Base-by-base conservation (phyloP, 2,888 invertebrate genomes). In the Nineta flava region DNA sequence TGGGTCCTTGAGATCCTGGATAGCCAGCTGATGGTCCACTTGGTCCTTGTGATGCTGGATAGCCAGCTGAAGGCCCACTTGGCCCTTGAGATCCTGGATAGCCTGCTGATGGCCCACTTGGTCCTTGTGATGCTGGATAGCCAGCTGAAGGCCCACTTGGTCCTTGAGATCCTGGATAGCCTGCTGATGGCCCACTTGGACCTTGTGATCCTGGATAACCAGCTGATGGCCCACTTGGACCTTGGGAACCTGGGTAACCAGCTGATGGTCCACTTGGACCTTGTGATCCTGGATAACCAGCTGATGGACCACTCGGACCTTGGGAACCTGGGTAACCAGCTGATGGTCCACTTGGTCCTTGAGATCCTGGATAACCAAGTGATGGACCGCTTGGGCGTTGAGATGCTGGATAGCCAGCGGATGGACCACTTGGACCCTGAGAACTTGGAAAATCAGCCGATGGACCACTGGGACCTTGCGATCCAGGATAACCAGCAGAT, bases 251-350 rank as follows among this genome's bases (percentile, higher is more conserved):
- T n/a, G 48, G 52, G 50, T 53, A 58, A 47, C 54, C 51, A 21
- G 60, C 57, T 3, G 62, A 60, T 3, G 65, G 57, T 3, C 63
- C 60, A 55, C 62, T 62, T 7, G 63, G 60, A 43, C 62, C 60
- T 49, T 54, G 51, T 48, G 31, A 47, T 48, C 40, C 53, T 55
- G 62, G 64, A 48, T 61, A 66, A 13, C 58, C 55, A 9, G 59
- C 56, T 16, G 38, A 49, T 50, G 46, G 50, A 38, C 53, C 48
- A 47, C 43, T 50, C 49, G 46, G 50, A 44, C 53, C 48, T 47
- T 51, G 17, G 19, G 65, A 59, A 38, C 65, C 63, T 50, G 59
- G 53, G 31, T 57, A 56, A 17, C 65, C 51, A 49, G 55, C 52
- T 19, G 58, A 56, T 26, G 62, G 60, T 13, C 61, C 61, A 51